Percentiles rank a stretch among this genome's conserved stretches.
Evolutionary conservation across 2,797 vertebrate species (phyloP).

Genomic region (Gallirallus australis): DNA sequence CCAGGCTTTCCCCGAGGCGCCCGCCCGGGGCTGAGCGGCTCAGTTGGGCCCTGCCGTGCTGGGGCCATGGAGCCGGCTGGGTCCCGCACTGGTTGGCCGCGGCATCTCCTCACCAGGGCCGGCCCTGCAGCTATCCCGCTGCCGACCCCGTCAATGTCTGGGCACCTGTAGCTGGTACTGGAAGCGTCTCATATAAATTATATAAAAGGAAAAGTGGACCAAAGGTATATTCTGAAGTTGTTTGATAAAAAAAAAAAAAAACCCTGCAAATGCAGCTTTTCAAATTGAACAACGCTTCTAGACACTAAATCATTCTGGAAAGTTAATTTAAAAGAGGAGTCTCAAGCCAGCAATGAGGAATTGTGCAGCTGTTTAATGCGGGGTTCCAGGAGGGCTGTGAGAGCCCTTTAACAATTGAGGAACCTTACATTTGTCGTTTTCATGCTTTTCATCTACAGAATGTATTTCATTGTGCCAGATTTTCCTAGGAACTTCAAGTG

Average conservation of each 20-base stretch:
- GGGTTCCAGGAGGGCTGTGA: not conserved
- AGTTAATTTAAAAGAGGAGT: not conserved
- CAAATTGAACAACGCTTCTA: not conserved
- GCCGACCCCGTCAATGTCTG: rapidly evolving
- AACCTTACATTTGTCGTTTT: not conserved
- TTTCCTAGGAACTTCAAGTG: not conserved
- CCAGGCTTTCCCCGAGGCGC: not conserved
- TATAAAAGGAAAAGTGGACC: not conserved
- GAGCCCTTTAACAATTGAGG: not conserved
- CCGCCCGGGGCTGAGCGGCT: not conserved
- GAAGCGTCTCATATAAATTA: no score
- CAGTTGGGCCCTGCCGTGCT: not conserved
- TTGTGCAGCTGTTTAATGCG: not conserved
- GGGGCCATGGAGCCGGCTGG: not conserved
- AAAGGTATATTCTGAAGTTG: no score
- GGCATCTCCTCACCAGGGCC: not conserved
- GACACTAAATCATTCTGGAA: not conserved
- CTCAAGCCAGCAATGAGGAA: not conserved
- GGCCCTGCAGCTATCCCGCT: rapidly evolving
- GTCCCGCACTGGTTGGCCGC: not conserved
- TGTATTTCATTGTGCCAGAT: not conserved
- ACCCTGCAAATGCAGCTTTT: not conserved
- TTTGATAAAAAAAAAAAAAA: not conserved
- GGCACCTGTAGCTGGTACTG: rapidly evolving
- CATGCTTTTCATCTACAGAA: not conserved